These are phyloP conservation scores for Acrocephalus scirpaceus DNA, from an alignment of 2,797 vertebrate species.

Conservation along the genomic window DNA sequence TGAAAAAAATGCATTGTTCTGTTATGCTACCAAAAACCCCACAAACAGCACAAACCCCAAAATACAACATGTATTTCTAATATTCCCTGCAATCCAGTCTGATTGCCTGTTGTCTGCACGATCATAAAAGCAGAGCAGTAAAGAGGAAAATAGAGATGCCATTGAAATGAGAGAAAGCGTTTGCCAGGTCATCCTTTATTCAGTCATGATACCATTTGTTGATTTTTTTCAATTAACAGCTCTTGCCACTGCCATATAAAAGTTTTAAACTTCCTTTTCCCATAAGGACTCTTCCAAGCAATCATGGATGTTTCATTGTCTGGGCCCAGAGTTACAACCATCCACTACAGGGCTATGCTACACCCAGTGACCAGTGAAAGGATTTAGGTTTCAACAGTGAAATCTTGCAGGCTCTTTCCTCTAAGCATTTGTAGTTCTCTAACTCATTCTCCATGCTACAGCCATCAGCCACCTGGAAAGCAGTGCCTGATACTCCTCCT, in stretches of 20 bases:
- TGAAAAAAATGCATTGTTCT: neutral
- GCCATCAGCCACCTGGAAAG: neutral
- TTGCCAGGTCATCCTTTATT: neutral
- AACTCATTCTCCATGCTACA: neutral
- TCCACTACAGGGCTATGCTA: neutral
- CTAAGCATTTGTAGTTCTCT: neutral
- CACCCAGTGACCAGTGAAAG: neutral
- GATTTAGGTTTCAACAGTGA: neutral
- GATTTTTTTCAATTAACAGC: neutral
- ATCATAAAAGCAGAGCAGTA: neutral
- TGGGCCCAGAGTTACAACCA: accelerated
- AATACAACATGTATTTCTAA: neutral
- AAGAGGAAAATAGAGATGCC: neutral
- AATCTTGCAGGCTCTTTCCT: neutral
- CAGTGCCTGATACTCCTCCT: neutral
- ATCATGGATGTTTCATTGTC: neutral
- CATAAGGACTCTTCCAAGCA: neutral
- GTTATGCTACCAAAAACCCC: neutral
- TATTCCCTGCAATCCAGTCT: neutral
- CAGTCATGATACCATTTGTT: accelerated
- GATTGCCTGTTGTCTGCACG: neutral
- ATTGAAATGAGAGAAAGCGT: neutral
- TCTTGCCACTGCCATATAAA: neutral
- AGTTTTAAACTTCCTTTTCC: neutral
- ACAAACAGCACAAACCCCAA: neutral